A percentile compares a stretch with the other conserved stretches of the same genome.
phyloP scores from a whole-genome alignment of 2,888 invertebrate species.

The Athalia cordata region DNA sequence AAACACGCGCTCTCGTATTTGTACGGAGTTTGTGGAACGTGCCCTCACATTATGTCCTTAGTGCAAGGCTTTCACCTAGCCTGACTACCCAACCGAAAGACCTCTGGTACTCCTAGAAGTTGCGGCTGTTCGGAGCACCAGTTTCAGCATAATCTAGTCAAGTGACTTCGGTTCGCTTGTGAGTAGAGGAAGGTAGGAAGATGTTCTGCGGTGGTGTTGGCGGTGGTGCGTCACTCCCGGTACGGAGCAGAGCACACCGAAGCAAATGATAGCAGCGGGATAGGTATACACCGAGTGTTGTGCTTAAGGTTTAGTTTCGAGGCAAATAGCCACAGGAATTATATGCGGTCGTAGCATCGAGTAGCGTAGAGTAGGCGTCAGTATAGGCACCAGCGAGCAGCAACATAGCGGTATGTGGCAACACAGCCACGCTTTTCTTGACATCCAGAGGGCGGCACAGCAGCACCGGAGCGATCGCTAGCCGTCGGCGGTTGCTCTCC shows the following conservation, averaged over 20 bases:
- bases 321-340: not conserved
- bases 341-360: not conserved
- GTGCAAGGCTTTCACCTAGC: slow-evolving; percentile 47
- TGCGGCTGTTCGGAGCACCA: slow-evolving; percentile 36
- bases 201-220: not conserved
- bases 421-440: slow-evolving; percentile 42
- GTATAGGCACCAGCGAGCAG: not conserved
- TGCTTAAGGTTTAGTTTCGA: not conserved
- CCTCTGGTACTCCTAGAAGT: not conserved
- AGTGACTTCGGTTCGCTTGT: slow-evolving; percentile 19
- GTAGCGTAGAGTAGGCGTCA: not conserved
- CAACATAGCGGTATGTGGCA: slow-evolving; percentile 45
- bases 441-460: slow-evolving; percentile 38
- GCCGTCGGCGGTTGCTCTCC: slow-evolving; percentile 11
- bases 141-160: slow-evolving; percentile 47
- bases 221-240: too few relatives aligned
- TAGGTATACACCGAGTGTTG: too few relatives aligned
- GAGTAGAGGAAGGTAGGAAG: not conserved
- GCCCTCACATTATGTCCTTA: slow-evolving; percentile 21
- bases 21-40: not conserved
- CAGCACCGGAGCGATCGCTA: slow-evolving; percentile 35
- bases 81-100: slow-evolving; percentile 1
- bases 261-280: too few relatives aligned
- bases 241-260: too few relatives aligned
- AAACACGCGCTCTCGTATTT: too few relatives aligned